Base-by-base conservation (phyloP, 1,140 invertebrate genomes). In the Calephelis virginiensis region DNA sequence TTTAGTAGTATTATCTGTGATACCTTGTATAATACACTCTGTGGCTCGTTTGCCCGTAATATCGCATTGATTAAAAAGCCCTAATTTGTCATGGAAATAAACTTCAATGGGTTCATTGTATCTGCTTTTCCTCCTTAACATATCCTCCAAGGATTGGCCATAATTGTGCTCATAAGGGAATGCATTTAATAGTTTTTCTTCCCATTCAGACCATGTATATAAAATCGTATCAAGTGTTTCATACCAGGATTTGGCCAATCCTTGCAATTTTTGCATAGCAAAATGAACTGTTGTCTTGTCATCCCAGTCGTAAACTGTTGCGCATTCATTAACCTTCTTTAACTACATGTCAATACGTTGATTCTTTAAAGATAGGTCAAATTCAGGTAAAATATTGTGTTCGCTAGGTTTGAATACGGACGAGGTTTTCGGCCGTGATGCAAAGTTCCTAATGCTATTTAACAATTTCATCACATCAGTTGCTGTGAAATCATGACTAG, bases 11-110 rank as follows among this genome's bases (percentile, higher is more conserved):
- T 63, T 71, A 65, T 80, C 74, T 46, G 13, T 73, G 1, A 77
- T 48, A 0, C 78, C 75, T 28, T 78, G 76, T 46, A 76, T 74
- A n/a, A 80, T 72, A 50, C 78, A 80, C 47, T 80, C 76, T 2
- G 74, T 74, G 0, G 78, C 78, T 11, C 66, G 64, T 28, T 74
- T 80, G 9, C 71, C 70, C 0, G 12, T n/a, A 46, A 79, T 79
- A 38, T 75, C 66, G 63, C 77, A 79, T 61, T 68, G 66, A 61
- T 77, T 79, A 14, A 78, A 59, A 8, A 76, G 48, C 7, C 71
- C 64, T 46, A 78, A n/a, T 47, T 78, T 80, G 48, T 80, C 74
- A 45, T 78, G 78, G 56, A 63, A 77, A 65, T 76, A 76, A 56
- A 66, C 62, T 50, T 76, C 73, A 8, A 78, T 71, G 1, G 74